Evolutionary conservation across 2,888 invertebrate species (phyloP).

Genomic region (Dryobota labecula): DNA sequence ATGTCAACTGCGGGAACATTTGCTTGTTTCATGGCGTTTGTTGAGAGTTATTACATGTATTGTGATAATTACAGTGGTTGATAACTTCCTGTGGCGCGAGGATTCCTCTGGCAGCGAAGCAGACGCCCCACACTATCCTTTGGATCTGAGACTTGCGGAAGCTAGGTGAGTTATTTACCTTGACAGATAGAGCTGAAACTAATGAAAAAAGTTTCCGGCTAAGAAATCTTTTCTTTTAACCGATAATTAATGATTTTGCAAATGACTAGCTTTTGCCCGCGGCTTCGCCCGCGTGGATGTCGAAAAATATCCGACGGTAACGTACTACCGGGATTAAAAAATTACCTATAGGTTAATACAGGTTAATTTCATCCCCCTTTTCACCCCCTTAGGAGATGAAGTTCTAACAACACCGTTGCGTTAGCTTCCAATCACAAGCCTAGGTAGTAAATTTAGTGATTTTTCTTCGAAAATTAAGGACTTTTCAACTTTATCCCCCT

Average conservation of each 20-base stretch:
- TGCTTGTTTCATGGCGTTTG: constrained; percentile 35
- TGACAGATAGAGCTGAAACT: neutral
- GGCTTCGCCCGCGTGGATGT: too few species aligned
- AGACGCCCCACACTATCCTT: constrained; percentile 87
- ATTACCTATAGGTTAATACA: too few species aligned
- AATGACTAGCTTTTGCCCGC: too few species aligned
- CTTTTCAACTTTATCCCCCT: too few species aligned
- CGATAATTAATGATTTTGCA: neutral
- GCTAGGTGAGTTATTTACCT: constrained; percentile 78
- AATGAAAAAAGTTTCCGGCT: neutral
- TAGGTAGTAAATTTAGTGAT: too few species aligned
- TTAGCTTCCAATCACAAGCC: too few species aligned
- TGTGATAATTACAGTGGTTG: constrained; percentile 76
- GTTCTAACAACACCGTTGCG: too few species aligned
- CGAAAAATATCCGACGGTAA: too few species aligned
- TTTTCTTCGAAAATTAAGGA: too few species aligned
- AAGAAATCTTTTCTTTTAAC: neutral
- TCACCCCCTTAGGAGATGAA: too few species aligned
- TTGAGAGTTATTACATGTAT: constrained; percentile 11
- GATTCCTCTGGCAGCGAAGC: constrained; percentile 89
- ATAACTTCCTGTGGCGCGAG: constrained; percentile 86
- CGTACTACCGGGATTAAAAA: too few species aligned
- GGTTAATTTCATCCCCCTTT: too few species aligned
- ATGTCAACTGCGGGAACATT: constrained; percentile 18
- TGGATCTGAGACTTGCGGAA: constrained; percentile 87